Evolutionary conservation across 2,888 invertebrate genomes (phyloP), one percentile per base, ranked within the genome.

Genomic region (Leptarthrus brevirostris): DNA sequence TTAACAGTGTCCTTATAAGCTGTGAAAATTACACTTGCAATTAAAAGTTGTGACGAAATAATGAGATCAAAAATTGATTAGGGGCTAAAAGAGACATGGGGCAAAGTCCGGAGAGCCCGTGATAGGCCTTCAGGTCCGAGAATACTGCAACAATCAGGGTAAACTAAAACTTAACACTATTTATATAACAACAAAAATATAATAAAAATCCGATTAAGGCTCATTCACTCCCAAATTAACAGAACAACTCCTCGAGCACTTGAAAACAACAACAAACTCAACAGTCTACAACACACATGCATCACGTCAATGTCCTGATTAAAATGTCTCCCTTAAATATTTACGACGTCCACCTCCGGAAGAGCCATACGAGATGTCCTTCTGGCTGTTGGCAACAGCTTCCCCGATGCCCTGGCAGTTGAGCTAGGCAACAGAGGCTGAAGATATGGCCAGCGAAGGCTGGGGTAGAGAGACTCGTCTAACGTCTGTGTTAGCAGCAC

Each of bases 241-340:
- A 64, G 22, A 52, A 52, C 20, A 69, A 52, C 69, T 52, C 30
- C 34, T 69, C 52, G 52, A 30, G 52, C 52, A 69, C 64, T 64
- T 44, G 64, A 64, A 40, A 64, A 69, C 69, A 69, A 34, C 69
- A 69, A 54, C 54, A 54, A 69, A 52, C 69, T 49, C 49, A 69
- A 69, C 69, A 49, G 30, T 49, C 66, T 18, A 30, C 52, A 66
- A 24, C 26, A 34, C 52, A 40, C 54, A 22, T 71, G 40, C 71
- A 34, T 56, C 18, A 71, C 24, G 3, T 24, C 44, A 12, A 22
- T n/a, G 20, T 22, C 52, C 34, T 70, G 34, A 70, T 52, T 70
- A 70, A 64, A 70, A 53, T 53, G 34, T 22, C 70, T 14, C 53
- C 20, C 47, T 24, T 40, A 26, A 16, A 22, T 71, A 26, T 71